Evolutionary conservation across 1,140 invertebrate species (phyloP).

Genomic region (Drosophila persimilis): DNA sequence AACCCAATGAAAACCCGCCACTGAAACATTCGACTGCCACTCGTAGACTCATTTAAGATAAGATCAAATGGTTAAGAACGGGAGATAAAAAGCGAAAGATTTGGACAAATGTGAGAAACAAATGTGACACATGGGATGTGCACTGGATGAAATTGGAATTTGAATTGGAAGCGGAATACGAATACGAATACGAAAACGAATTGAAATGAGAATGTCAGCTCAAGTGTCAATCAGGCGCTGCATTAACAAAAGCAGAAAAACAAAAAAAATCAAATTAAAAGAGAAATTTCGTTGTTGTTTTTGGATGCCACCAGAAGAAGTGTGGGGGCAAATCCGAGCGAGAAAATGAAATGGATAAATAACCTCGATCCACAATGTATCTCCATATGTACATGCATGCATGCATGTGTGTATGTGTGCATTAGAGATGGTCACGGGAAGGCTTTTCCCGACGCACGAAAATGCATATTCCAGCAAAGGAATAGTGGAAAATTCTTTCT

Average conservation of each 20-base stretch:
- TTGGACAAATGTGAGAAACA: conserved; percentile 8
- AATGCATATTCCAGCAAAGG: no score
- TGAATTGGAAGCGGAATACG: conserved; percentile 12
- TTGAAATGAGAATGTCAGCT: conserved; percentile 59
- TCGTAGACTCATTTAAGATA: conserved; percentile 18
- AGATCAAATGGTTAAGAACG: background rate
- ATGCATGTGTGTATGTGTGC: background rate
- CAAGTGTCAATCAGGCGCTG: conserved; percentile 71
- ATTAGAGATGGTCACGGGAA: background rate
- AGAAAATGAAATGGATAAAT: conserved; percentile 66
- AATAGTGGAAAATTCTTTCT: no score
- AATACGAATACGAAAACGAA: conserved; percentile 10
- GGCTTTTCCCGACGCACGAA: no score
- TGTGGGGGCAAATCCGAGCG: conserved; percentile 58
- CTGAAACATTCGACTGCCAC: background rate
- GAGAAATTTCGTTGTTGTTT: conserved; percentile 43
- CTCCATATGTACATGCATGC: background rate
- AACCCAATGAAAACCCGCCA: background rate
- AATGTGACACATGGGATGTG: conserved; percentile 5
- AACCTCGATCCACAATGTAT: conserved; percentile 42
- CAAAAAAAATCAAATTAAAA: conserved; percentile 35
- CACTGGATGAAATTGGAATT: conserved; percentile 14
- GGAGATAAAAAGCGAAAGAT: conserved; percentile 1
- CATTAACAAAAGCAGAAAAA: conserved; percentile 57
- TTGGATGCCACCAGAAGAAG: conserved; percentile 29